These are phyloP conservation scores for Pammene aurita DNA, from an alignment of 2,888 invertebrate genomes.

Conservation along the genomic window DNA sequence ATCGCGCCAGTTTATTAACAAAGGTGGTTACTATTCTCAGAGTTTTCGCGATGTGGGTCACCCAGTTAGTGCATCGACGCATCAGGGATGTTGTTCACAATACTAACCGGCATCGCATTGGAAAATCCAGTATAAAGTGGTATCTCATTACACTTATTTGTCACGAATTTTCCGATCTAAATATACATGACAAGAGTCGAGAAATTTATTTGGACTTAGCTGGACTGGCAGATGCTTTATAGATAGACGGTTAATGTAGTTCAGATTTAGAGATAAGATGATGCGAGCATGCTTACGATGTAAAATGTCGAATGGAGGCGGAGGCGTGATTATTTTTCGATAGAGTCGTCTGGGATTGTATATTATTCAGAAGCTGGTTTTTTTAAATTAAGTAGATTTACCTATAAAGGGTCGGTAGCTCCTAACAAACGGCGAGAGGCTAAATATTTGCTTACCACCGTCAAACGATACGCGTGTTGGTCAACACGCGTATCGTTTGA, in stretches of 20 bases:
- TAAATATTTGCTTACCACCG: no score
- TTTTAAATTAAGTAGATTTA: no score
- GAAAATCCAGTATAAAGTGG: neutral
- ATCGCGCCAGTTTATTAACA: slow-evolving; percentile 25
- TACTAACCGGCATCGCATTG: neutral
- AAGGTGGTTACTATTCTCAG: slow-evolving; percentile 31
- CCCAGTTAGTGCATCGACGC: slow-evolving; percentile 33
- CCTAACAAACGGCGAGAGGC: no score
- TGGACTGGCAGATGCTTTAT: slow-evolving; percentile 1
- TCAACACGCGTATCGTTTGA: no score
- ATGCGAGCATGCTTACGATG: neutral
- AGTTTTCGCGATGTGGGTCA: slow-evolving; percentile 27
- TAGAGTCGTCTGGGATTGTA: no score
- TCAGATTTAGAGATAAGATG: slow-evolving; percentile 4
- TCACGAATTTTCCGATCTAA: neutral
- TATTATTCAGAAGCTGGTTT: no score
- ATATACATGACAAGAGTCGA: neutral
- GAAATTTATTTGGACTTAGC: neutral
- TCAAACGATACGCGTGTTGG: no score
- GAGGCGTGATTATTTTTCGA: neutral
- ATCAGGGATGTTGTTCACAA: slow-evolving; percentile 1
- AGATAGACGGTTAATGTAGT: slow-evolving; percentile 6
- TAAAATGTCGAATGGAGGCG: neutral
- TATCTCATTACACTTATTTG: neutral
- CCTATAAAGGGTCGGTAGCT: no score